These are phyloP conservation scores for Amblyraja radiata DNA, from an alignment of 2,797 vertebrate genomes.

Conservation along the genomic window DNA sequence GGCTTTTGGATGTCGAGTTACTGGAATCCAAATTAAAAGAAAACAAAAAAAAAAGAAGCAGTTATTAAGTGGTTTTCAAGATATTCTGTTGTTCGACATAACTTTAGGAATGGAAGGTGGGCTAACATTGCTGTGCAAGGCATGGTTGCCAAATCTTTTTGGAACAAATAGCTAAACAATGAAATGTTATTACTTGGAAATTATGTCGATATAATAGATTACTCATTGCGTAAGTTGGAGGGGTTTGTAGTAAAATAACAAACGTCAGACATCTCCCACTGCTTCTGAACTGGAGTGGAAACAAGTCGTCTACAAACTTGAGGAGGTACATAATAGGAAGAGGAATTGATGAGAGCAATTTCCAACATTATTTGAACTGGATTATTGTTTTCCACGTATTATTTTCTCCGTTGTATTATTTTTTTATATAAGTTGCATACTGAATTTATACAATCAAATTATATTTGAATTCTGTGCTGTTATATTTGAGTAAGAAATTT, in stretches of 20 bases:
- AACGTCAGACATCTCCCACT: no score
- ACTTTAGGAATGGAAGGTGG: not conserved
- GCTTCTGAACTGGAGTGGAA: no score
- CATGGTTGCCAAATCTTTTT: not conserved
- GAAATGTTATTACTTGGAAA: not conserved
- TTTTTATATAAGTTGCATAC: not conserved
- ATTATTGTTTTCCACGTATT: not conserved
- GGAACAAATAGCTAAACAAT: not conserved
- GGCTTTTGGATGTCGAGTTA: not conserved
- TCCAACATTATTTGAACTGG: not conserved
- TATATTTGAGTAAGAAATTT: not conserved
- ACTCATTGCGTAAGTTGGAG: not conserved
- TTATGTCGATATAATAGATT: not conserved
- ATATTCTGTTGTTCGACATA: not conserved
- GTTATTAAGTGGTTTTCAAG: not conserved
- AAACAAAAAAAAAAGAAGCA: not conserved
- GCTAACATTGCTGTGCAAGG: not conserved
- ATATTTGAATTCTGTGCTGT: not conserved
- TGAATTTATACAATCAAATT: no score
- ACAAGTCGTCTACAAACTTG: no score
- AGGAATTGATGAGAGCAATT: not conserved
- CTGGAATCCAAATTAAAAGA: conserved; percentile 23
- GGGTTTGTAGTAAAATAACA: not conserved
- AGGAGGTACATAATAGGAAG: no score
- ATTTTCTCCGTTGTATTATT: not conserved